These are phyloP conservation scores for Acanthisitta chloris DNA, from an alignment of 2,113 vertebrate genomes.

Conservation along the genomic window DNA sequence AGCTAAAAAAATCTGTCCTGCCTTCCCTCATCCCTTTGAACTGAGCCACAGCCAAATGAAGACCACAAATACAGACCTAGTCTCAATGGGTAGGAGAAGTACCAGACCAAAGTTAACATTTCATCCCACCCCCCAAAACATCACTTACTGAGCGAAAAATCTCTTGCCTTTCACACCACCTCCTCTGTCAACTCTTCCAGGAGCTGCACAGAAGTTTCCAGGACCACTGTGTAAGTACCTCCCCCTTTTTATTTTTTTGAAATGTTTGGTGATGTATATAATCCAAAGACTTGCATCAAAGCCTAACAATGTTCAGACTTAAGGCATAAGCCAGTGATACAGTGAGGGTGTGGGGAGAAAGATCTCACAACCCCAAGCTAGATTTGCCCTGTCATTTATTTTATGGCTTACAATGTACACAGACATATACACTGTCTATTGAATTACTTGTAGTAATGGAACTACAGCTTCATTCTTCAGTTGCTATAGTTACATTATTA, in stretches of 20 bases:
- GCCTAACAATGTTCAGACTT: not conserved
- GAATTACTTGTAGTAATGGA: not conserved
- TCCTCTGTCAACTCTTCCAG: not conserved
- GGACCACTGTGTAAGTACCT: not conserved
- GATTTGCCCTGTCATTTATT: not conserved
- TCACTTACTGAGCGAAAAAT: not conserved
- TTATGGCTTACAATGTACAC: not conserved
- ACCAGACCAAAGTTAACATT: not conserved
- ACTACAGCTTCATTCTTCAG: not conserved
- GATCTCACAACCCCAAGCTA: not conserved
- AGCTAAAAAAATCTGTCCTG: not conserved
- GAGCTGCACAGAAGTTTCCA: not conserved
- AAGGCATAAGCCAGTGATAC: not conserved
- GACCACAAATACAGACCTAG: not conserved
- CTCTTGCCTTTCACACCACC: not conserved
- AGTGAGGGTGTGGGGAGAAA: no score
- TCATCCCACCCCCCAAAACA: not conserved
- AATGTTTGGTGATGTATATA: not conserved
- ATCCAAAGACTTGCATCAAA: not conserved
- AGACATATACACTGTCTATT: not conserved
- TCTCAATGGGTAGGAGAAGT: not conserved
- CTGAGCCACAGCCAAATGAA: not conserved
- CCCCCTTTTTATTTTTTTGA: not conserved
- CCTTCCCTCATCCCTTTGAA: not conserved
- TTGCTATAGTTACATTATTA: not conserved